These are phyloP conservation scores for Siniperca scherzeri DNA, from an alignment of 2,797 vertebrate species.

Conservation along the genomic window DNA sequence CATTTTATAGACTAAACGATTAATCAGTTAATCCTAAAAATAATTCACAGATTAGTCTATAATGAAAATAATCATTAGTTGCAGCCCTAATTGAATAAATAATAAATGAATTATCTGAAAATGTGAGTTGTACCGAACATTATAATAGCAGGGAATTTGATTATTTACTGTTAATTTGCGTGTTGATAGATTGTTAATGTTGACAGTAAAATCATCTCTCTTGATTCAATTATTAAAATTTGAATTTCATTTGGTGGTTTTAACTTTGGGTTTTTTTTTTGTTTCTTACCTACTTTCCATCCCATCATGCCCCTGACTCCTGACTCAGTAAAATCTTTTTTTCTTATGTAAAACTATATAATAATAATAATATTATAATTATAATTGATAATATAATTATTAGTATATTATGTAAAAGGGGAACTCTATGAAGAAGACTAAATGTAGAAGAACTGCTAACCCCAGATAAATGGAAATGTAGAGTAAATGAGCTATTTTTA, in stretches of 20 bases:
- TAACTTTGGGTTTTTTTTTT: background rate
- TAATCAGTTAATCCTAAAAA: background rate
- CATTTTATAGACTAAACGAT: background rate
- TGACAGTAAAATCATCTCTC: background rate
- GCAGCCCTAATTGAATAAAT: background rate
- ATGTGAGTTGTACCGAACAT: background rate
- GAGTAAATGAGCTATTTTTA: background rate
- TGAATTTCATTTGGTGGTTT: background rate
- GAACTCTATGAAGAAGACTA: background rate
- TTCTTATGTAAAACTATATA: background rate
- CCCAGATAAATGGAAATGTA: background rate
- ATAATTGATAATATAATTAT: background rate
- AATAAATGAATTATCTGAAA: background rate
- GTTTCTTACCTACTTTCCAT: background rate
- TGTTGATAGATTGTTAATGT: background rate
- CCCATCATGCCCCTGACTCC: background rate
- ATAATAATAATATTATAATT: no score
- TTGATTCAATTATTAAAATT: background rate
- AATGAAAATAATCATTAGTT: rapidly evolving
- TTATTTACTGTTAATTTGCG: background rate
- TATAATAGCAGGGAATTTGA: background rate
- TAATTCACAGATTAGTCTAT: background rate
- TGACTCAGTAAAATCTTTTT: background rate
- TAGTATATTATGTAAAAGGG: background rate
- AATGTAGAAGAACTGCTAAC: background rate